phyloP scores from a whole-genome alignment of 2,113 vertebrate species.

The Semicossyphus pulcher region DNA sequence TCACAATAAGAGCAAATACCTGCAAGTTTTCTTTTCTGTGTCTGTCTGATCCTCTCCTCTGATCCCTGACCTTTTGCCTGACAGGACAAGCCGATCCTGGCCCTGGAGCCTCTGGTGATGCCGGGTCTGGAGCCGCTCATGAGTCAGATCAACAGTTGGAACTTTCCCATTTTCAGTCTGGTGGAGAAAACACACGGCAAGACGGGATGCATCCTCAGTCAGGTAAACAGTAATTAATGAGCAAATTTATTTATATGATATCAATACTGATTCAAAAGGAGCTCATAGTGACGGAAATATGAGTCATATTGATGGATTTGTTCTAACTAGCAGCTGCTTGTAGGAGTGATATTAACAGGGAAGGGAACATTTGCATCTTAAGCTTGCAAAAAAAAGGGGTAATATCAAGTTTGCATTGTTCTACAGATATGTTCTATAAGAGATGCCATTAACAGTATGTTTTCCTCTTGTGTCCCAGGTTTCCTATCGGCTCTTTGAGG shows the following conservation, averaged over 20 bases:
- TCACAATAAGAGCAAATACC: neutral
- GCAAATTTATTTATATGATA: neutral
- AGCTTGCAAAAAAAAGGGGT: neutral
- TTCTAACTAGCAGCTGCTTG: conserved; percentile 5
- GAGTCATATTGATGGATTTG: too few relatives aligned
- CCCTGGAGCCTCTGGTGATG: conserved; percentile 88
- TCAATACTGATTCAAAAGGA: neutral
- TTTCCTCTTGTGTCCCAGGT: conserved; percentile 82
- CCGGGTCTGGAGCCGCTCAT: conserved; percentile 89
- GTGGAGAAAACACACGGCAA: conserved; percentile 93
- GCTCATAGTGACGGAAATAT: conserved; percentile 8
- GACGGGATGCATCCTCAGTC: conserved; percentile 95
- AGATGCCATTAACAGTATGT: neutral
- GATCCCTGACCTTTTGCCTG: neutral
- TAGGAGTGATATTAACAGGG: neutral
- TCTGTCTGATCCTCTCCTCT: conserved; percentile 1
- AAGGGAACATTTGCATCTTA: neutral
- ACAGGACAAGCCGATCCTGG: conserved; percentile 89
- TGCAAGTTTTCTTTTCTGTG: neutral
- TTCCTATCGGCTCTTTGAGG: conserved; percentile 95
- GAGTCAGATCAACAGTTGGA: conserved; percentile 94
- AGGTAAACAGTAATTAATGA: conserved; percentile 83
- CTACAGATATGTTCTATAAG: too few relatives aligned
- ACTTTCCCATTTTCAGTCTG: conserved; percentile 97
- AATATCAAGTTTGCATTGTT: too few relatives aligned